A percentile compares a stretch with the other conserved stretches of the same genome.
Evolutionary conservation across 2,797 vertebrate genomes (phyloP).

Genomic region (Sebastes vulpes): DNA sequence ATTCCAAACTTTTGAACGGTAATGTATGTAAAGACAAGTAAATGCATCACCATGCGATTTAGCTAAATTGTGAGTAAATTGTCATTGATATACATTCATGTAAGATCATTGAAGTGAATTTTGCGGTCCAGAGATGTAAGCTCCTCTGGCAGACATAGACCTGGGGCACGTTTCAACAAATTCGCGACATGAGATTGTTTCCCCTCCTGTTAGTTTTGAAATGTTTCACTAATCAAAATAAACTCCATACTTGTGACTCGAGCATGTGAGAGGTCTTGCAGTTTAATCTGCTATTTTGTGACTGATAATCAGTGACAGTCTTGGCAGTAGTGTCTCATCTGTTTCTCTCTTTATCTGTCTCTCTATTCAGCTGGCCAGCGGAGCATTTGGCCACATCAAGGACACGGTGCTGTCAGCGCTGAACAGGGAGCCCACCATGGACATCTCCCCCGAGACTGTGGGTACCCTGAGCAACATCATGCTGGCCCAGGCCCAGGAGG

Average conservation of each 20-base stretch:
- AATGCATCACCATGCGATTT: neutral
- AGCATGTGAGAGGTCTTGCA: neutral
- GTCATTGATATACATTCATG: neutral
- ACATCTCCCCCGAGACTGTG: constrained; percentile 96
- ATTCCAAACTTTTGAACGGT: neutral
- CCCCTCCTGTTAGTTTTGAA: neutral
- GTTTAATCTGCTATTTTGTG: neutral
- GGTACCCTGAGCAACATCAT: constrained; percentile 96
- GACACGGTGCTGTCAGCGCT: constrained; percentile 96
- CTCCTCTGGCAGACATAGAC: neutral
- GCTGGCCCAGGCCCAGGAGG: constrained; percentile 98
- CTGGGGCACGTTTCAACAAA: neutral
- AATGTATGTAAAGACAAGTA: too few species aligned
- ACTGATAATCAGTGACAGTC: neutral
- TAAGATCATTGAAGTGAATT: neutral
- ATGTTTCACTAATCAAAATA: neutral
- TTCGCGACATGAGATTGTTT: neutral
- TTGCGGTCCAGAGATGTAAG: neutral
- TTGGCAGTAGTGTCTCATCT: neutral
- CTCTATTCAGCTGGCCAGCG: constrained; percentile 91
- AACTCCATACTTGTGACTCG: neutral
- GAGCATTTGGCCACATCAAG: constrained; percentile 97
- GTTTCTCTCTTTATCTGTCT: constrained; percentile 4
- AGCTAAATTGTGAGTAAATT: neutral
- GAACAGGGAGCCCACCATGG: constrained; percentile 96